Evolutionary conservation across 2,797 vertebrate genomes (phyloP), one percentile per base, ranked within the genome.

Genomic region (Sebastes steindachneri): DNA sequence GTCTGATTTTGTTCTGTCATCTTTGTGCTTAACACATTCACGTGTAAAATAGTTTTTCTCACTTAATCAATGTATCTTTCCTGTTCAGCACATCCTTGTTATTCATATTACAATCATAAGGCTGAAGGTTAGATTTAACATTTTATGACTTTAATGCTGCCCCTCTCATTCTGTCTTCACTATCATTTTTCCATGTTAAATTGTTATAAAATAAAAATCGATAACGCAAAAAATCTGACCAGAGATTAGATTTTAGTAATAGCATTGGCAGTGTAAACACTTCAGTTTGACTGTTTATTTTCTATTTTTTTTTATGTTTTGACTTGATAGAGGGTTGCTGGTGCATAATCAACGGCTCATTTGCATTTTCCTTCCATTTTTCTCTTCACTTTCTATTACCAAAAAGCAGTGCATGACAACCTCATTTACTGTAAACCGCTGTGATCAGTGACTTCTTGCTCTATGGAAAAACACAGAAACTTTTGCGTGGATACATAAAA

Each of bases 1-100:
- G 73, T 77, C 74, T 81, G 77, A 55, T 72, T 84, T 64, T 73
- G 19, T 80, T 81, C 53, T 21, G 29, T 79, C 66, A 75, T 74
- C 45, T 73, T 33, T 62, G 25, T 29, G 5, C 23, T 74, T 66
- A 31, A 79, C 54, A 82, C 66, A 76, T 87, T 71, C 53, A 72
- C 11, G n/a, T 68, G 53, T 58, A 68, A 79, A 83, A 62, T 15
- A 14, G 41, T 58, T 75, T 72, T 82, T 79, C 66, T 78, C 70
- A 78, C 79, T 68, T 60, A n/a, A 29, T 68, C 4, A 2, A 64
- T 17, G 17, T 82, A 74, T 55, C 23, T 41, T 21, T 12, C 28
- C 45, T 70, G 10, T 72, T 70, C 3, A 58, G 54, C 67, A 53
- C 29, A 66, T 41, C 21, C 17, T 58, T 60, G 26, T 63, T 63